Percentiles rank a stretch among this genome's conserved stretches.
These are phyloP conservation scores for Poicephalus gulielmi DNA, from an alignment of 2,113 vertebrate species.

Conservation along the genomic window DNA sequence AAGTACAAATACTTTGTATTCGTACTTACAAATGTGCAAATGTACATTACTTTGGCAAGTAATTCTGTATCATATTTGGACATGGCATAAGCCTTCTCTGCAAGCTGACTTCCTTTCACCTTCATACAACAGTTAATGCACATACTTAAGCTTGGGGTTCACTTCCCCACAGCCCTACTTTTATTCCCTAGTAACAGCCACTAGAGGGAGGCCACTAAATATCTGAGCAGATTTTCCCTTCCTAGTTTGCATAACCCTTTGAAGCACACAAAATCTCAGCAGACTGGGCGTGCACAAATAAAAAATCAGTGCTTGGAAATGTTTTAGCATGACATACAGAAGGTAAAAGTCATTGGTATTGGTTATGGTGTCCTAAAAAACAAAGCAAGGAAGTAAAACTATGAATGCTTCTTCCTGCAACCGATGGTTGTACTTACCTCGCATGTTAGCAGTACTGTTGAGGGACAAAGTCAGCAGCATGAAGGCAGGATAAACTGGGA, in stretches of 20 bases:
- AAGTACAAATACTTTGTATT: too few relatives aligned
- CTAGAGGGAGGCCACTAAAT: slow-evolving; percentile 24
- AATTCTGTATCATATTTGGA: neutral
- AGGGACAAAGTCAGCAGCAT: neutral
- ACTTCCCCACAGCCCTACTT: neutral
- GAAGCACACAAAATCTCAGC: neutral
- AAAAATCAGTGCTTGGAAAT: neutral
- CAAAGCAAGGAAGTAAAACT: neutral
- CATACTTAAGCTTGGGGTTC: neutral
- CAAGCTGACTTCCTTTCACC: neutral
- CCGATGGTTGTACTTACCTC: accelerated
- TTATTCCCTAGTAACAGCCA: neutral
- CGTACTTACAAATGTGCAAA: too few relatives aligned
- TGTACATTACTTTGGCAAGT: too few relatives aligned
- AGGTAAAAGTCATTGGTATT: neutral
- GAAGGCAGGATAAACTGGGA: neutral
- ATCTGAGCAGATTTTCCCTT: neutral
- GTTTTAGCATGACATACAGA: neutral
- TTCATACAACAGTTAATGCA: neutral
- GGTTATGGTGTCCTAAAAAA: neutral
- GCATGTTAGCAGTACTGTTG: neutral
- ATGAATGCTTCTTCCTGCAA: neutral
- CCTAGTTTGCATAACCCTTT: neutral
- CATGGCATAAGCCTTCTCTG: neutral
- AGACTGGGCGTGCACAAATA: neutral